Evolutionary conservation across 2,888 invertebrate species (phyloP).

Genomic region (Callinectes sapidus): DNA sequence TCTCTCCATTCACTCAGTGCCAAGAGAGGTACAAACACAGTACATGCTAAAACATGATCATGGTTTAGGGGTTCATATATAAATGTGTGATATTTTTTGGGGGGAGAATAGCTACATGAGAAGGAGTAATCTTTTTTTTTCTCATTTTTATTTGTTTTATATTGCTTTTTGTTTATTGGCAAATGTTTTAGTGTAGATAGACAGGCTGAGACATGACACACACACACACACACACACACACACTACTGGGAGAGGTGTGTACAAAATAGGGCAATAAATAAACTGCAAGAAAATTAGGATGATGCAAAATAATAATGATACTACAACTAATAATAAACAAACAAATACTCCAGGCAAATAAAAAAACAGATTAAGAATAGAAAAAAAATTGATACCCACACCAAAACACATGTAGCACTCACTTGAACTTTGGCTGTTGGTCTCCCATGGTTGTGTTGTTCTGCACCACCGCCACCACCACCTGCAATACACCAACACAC

Average conservation of each 20-base stretch:
- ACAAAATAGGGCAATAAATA: no score
- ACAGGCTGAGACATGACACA: not conserved
- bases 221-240: not conserved
- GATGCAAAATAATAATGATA: no score
- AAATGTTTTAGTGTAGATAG: not conserved
- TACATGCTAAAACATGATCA: not conserved
- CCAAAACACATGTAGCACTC: not conserved
- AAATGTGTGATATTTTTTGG: no score
- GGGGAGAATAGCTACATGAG: not conserved
- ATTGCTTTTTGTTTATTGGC: not conserved
- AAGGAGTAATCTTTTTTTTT: not conserved
- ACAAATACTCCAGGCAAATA: not conserved
- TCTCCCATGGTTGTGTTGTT: conserved; percentile 11
- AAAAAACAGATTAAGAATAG: not conserved
- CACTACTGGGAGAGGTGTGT: not conserved
- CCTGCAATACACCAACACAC: not conserved
- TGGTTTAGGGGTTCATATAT: no score
- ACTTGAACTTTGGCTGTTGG: not conserved
- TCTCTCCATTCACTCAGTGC: conserved; percentile 5
- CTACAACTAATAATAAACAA: no score
- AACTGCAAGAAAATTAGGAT: no score
- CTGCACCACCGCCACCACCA: conserved; percentile 5
- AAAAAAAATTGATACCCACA: not conserved
- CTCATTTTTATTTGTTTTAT: not conserved
- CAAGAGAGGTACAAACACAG: not conserved